These are phyloP conservation scores for Lytechinus variegatus DNA, from an alignment of 35 echinoderm and acorn worm species.

Conservation along the genomic window DNA sequence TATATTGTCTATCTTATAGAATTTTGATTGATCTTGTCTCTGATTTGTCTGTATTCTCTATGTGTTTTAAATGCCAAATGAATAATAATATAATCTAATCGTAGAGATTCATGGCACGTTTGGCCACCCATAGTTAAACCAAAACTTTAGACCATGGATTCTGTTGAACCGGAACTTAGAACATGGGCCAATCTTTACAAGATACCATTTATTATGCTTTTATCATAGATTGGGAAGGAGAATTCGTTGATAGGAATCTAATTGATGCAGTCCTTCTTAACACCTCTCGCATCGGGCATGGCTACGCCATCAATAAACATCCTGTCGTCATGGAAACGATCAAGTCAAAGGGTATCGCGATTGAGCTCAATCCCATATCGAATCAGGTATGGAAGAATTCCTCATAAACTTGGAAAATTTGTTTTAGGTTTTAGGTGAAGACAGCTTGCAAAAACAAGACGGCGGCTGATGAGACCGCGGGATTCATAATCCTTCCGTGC, in stretches of 20 bases:
- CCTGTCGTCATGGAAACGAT: conserved; percentile 73
- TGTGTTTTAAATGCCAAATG: no score
- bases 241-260: conserved; percentile 69
- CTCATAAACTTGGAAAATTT: background rate
- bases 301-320: conserved; percentile 77
- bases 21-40: no score
- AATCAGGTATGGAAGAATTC: conserved; percentile 60
- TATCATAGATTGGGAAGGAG: conserved; percentile 74
- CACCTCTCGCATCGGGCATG: conserved; percentile 86
- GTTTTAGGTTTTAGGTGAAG: background rate
- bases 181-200: no score
- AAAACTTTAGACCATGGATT: no score
- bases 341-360: conserved; percentile 58
- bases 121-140: no score
- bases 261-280: conserved; percentile 81
- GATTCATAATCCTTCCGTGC: no score
- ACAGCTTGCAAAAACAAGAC: background rate
- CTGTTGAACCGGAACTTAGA: no score
- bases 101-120: no score
- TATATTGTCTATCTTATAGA: no score
- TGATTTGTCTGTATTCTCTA: no score
- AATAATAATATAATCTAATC: no score
- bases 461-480: no score
- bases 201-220: background rate
- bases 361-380: conserved; percentile 84